phyloP scores from a whole-genome alignment of 2,888 invertebrate genomes.

The Lithophane semibrunnea region DNA sequence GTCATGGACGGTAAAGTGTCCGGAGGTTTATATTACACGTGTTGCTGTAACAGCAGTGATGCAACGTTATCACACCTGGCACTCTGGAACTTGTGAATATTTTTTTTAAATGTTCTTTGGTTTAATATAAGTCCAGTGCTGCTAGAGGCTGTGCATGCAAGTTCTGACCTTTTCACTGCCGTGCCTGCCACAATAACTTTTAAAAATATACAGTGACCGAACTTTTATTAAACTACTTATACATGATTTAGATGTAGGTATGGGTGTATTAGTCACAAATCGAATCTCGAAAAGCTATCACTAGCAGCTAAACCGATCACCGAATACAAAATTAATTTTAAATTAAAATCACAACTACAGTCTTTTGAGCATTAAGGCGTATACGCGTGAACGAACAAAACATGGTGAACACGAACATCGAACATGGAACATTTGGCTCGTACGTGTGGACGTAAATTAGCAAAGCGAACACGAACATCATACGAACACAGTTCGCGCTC shows the following conservation, averaged over 20 bases:
- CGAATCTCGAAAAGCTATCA: neutral
- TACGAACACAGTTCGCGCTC: no score
- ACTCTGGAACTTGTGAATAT: neutral
- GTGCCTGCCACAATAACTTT: neutral
- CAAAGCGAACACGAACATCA: no score
- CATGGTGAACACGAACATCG: no score
- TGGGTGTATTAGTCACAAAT: neutral
- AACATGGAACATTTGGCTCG: no score
- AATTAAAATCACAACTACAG: neutral
- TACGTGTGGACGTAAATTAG: no score
- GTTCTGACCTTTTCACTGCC: neutral
- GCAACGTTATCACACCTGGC: slow-evolving; percentile 16
- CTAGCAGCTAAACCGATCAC: neutral
- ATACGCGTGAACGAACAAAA: no score
- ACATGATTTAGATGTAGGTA: neutral
- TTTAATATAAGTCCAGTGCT: neutral
- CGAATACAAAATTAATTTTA: slow-evolving; percentile 6
- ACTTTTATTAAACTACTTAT: neutral
- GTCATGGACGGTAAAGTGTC: slow-evolving; percentile 52
- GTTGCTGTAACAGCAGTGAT: slow-evolving; percentile 37
- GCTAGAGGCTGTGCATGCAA: neutral
- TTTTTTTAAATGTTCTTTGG: neutral
- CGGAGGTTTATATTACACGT: slow-evolving; percentile 34
- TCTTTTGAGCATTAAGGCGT: neutral
- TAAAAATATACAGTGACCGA: neutral